These are phyloP conservation scores for Rhinella marina DNA, from an alignment of 2,797 vertebrate species.

Conservation along the genomic window DNA sequence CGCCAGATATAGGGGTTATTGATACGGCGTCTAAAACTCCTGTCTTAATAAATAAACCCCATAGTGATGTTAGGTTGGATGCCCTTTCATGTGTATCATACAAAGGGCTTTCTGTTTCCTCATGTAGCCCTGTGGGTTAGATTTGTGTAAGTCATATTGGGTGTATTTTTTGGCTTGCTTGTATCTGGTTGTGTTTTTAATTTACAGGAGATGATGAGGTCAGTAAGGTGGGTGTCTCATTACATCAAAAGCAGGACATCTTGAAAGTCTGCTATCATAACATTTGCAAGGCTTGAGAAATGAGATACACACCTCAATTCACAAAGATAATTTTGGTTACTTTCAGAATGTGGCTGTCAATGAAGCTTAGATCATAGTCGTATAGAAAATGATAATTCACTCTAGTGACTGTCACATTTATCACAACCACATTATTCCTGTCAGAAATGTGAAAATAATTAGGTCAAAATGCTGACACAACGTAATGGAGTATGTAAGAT, in stretches of 20 bases:
- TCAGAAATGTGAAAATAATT: slow-evolving; percentile 82
- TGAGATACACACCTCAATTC: slow-evolving; percentile 34
- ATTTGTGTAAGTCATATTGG: background rate
- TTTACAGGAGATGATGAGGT: background rate
- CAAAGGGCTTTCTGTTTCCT: background rate
- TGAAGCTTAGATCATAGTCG: slow-evolving; percentile 12
- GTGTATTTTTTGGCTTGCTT: background rate
- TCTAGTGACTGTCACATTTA: slow-evolving; percentile 81
- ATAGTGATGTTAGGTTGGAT: background rate
- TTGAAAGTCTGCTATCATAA: background rate
- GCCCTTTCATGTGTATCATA: background rate
- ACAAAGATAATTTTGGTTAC: slow-evolving; percentile 27
- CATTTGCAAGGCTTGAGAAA: slow-evolving; percentile 6
- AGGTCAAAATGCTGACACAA: slow-evolving; percentile 79
- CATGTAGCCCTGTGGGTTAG: background rate
- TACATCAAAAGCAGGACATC: background rate
- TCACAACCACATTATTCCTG: slow-evolving; percentile 80
- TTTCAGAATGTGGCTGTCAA: slow-evolving; percentile 32
- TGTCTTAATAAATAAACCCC: too few species aligned
- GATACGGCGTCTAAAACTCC: too few species aligned
- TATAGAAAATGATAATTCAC: slow-evolving; percentile 78
- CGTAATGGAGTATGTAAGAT: slow-evolving; percentile 85
- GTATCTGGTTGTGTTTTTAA: background rate
- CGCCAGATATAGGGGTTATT: too few species aligned
- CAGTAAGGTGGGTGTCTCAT: background rate